Conservation (phyloP, 2,113 vertebrate species). For the Mormyrus iriodes region DNA sequence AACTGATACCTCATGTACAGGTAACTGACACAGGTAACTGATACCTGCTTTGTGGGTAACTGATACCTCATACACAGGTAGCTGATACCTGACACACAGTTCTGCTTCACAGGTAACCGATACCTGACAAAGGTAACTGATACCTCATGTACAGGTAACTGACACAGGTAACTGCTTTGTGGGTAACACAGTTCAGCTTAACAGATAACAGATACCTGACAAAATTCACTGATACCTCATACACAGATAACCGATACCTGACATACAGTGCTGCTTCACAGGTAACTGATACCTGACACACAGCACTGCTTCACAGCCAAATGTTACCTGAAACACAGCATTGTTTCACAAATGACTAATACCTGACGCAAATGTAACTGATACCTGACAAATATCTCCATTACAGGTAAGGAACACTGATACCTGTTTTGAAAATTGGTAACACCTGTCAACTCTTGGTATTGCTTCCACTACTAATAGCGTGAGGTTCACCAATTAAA, state of each 20-base stretch:
- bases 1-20: not conserved
- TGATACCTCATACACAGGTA: not conserved
- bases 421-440: not conserved
- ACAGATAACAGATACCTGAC: not conserved
- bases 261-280: not conserved
- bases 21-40: not conserved
- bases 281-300: not conserved
- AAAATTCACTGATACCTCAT: not conserved
- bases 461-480: not conserved
- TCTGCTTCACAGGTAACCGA: not conserved
- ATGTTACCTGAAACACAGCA: not conserved
- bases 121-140: not conserved
- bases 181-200: not conserved
- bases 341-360: not conserved
- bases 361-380: not conserved
- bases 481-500: not conserved
- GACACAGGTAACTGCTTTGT: not conserved
- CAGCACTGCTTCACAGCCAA: not conserved
- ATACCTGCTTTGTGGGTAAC: not conserved
- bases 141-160: not conserved
- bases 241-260: not conserved
- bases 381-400: not conserved
- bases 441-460: not conserved
- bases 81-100: not conserved
- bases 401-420: not conserved